phyloP scores from a whole-genome alignment of 2,113 vertebrate genomes.

The Pangasianodon hypophthalmus region DNA sequence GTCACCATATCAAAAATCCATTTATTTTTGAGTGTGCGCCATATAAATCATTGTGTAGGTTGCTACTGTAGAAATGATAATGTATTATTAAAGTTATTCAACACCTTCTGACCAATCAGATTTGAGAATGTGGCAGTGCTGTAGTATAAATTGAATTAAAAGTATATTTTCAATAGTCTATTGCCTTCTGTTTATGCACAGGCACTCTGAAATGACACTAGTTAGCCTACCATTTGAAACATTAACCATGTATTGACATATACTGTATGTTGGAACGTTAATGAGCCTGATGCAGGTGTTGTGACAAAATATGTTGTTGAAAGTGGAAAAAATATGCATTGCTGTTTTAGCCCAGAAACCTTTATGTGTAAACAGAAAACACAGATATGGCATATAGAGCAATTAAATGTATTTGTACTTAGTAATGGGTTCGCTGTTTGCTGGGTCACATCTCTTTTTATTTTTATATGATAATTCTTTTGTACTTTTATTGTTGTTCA shows the following conservation, averaged over 20 bases:
- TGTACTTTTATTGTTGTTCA: too few relatives aligned
- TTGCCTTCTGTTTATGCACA: not conserved
- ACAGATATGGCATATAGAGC: too few relatives aligned
- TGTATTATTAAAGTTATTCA: not conserved
- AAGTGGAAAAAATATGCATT: not conserved
- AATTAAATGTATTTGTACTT: too few relatives aligned
- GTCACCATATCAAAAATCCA: not conserved
- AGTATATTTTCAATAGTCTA: not conserved
- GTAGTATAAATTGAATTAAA: not conserved
- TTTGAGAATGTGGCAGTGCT: not conserved
- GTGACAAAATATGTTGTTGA: not conserved
- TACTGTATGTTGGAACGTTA: not conserved
- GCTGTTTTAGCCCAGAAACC: not conserved
- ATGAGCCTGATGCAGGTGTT: not conserved
- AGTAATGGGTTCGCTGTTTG: too few relatives aligned
- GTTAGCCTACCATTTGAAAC: not conserved
- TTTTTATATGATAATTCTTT: too few relatives aligned
- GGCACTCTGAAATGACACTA: not conserved
- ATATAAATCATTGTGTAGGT: too few relatives aligned
- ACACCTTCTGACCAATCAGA: not conserved
- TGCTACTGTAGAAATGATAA: too few relatives aligned
- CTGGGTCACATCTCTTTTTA: too few relatives aligned
- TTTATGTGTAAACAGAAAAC: not conserved
- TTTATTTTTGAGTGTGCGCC: not conserved
- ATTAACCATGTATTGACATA: not conserved